phyloP scores from a whole-genome alignment of 1,140 invertebrate genomes.

The Halyomorpha halys region DNA sequence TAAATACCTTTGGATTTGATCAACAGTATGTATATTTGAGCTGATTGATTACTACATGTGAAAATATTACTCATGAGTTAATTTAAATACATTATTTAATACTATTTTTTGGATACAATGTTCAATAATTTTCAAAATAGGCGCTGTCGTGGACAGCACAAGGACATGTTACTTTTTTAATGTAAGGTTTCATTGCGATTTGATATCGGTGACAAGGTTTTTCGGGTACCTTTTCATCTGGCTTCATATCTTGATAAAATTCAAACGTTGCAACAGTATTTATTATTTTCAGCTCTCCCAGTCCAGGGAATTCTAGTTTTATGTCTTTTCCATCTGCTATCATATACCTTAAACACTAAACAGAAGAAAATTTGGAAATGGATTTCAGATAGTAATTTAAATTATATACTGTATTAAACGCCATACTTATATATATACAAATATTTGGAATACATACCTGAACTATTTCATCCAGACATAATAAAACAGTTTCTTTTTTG shows the following conservation, averaged over 20 bases:
- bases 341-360: not conserved
- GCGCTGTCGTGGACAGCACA: not conserved
- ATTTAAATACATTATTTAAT: too few species aligned
- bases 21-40: too few species aligned
- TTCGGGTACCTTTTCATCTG: not conserved
- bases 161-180: not conserved
- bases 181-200: not conserved
- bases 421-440: too few species aligned
- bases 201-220: not conserved
- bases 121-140: too few species aligned
- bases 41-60: too few species aligned
- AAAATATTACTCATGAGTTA: too few species aligned
- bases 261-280: not conserved
- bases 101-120: too few species aligned
- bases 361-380: too few species aligned
- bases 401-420: too few species aligned
- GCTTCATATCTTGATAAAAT: slow-evolving; percentile 1
- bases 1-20: too few species aligned
- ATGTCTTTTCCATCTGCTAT: not conserved
- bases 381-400: too few species aligned
- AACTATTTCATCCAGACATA: slow-evolving; percentile 2
- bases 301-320: not conserved
- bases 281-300: not conserved
- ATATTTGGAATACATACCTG: not conserved
- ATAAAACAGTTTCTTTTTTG: not conserved